Percentiles rank a stretch among this genome's conserved stretches.
Conservation (phyloP, 2,797 vertebrate genomes). For the Allobates femoralis region DNA sequence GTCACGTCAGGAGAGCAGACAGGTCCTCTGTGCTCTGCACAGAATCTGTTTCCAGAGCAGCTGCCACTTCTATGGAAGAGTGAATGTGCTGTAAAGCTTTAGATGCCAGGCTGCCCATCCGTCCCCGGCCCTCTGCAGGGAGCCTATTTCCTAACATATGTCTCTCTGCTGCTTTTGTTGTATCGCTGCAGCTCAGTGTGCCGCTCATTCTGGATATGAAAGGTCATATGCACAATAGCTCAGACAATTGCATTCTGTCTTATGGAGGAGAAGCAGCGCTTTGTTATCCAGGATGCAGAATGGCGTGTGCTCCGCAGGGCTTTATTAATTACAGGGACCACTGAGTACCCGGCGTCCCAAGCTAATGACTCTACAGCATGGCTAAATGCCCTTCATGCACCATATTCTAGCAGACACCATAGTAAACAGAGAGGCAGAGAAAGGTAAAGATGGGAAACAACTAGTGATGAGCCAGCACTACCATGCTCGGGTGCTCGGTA, state of each 20-base stretch:
- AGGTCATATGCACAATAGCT: slow-evolving; percentile 24
- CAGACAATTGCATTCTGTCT: neutral
- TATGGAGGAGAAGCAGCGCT: neutral
- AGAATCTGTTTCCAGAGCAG: neutral
- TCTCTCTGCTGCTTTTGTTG: slow-evolving; percentile 22
- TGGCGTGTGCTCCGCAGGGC: neutral
- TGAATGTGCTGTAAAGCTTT: neutral
- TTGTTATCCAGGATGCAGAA: neutral
- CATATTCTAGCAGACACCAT: no score
- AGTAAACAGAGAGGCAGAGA: no score
- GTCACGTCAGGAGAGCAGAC: no score
- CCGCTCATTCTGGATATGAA: slow-evolving; percentile 6
- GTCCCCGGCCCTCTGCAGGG: neutral
- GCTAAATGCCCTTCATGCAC: neutral
- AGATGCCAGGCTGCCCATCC: neutral
- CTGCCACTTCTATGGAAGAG: neutral
- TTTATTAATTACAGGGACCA: neutral
- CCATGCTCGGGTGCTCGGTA: no score
- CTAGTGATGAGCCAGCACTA: no score
- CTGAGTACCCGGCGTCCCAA: neutral
- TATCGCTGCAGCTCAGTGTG: neutral
- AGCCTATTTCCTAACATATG: slow-evolving; percentile 31
- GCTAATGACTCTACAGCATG: neutral
- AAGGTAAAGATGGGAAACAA: no score
- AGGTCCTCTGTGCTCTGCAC: no score